Conservation (phyloP, 2,888 invertebrate species). For the Scrobipalpa costella region DNA sequence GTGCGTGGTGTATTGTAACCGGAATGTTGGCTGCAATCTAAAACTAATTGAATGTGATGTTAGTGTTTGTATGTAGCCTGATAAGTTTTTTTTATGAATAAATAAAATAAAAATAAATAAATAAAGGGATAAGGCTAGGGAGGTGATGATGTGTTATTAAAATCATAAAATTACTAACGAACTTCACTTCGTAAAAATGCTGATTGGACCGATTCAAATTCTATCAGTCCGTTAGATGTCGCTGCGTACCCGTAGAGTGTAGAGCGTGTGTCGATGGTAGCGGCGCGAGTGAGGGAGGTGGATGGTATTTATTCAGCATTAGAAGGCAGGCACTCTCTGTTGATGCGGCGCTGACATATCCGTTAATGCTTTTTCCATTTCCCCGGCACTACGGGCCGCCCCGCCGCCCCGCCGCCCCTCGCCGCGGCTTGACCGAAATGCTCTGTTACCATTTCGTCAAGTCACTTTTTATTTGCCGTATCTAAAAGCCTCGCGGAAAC, state of each 20-base stretch:
- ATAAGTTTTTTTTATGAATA: too few species aligned
- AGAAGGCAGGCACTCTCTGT: constrained; percentile 76
- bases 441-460: constrained; percentile 49
- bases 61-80: too few species aligned
- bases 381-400: constrained; percentile 59
- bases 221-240: constrained; percentile 21
- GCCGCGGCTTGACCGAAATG: constrained; percentile 68
- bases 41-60: too few species aligned
- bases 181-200: too few species aligned
- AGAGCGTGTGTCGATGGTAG: constrained; percentile 44
- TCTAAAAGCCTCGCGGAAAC: constrained; percentile 21
- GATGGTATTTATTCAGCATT: constrained; percentile 77
- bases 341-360: constrained; percentile 79
- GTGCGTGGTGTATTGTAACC: too few species aligned
- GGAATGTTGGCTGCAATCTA: too few species aligned
- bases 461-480: constrained; percentile 41
- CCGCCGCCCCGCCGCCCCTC: constrained; percentile 48
- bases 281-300: constrained; percentile 55
- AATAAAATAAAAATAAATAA: too few species aligned
- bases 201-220: constrained; percentile 11
- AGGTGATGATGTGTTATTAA: too few species aligned
- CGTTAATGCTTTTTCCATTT: constrained; percentile 82
- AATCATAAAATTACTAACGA: too few species aligned
- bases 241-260: not conserved
- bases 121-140: too few species aligned